phyloP scores from a whole-genome alignment of 2,888 invertebrate species.

The Caenorhabditis becei region DNA sequence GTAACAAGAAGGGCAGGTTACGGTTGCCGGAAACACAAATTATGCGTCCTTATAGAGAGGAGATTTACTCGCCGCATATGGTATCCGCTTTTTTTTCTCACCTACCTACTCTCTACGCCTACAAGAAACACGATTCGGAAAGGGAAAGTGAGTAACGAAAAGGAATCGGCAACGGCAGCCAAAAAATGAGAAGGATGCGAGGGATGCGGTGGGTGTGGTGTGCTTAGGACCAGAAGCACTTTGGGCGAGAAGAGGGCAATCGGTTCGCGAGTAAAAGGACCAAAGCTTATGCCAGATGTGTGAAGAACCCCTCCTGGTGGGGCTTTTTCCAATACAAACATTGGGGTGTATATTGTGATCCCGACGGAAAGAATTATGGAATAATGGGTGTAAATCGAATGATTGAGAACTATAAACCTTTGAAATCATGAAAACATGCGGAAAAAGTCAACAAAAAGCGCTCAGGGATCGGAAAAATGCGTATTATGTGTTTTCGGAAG shows the following conservation, averaged over 20 bases:
- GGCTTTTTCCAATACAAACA: conserved; percentile 32
- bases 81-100: too few species aligned
- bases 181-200: conserved; percentile 35
- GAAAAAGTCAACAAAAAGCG: conserved; percentile 23
- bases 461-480: too few species aligned
- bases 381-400: conserved; percentile 4
- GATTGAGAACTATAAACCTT: conserved; percentile 21
- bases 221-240: conserved; percentile 31
- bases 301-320: conserved; percentile 19
- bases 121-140: conserved; percentile 46
- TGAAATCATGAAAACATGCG: conserved; percentile 6
- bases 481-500: too few species aligned
- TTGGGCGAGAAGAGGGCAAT: conserved; percentile 35
- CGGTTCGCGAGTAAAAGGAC: conserved; percentile 33
- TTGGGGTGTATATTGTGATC: conserved; percentile 2
- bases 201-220: conserved; percentile 44
- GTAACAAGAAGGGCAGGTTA: conserved; percentile 52
- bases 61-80: conserved; percentile 38
- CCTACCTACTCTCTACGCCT: too few species aligned
- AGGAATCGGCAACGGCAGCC: conserved; percentile 18
- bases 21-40: conserved; percentile 46
- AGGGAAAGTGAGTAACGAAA: conserved; percentile 42
- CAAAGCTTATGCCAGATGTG: conserved; percentile 48
- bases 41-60: conserved; percentile 47
- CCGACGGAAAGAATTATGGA: neutral